These are phyloP conservation scores for Oryzias dopingdopingensis DNA, from an alignment of 2,797 vertebrate genomes.

Conservation along the genomic window DNA sequence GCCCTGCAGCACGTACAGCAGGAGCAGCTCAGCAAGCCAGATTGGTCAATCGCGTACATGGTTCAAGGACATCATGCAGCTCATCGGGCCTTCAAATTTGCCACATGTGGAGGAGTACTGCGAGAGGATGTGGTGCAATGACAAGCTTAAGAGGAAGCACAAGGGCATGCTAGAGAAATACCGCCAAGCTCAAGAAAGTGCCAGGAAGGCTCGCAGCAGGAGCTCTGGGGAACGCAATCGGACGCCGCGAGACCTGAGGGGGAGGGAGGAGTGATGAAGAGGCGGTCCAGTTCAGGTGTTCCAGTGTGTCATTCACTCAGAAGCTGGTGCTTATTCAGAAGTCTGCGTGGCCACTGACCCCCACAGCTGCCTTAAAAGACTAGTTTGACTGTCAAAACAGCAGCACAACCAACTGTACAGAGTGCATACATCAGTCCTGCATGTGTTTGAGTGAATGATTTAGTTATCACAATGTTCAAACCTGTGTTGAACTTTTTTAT, in stretches of 20 bases:
- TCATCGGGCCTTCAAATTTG: constrained; percentile 84
- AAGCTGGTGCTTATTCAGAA: neutral
- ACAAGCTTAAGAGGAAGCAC: constrained; percentile 80
- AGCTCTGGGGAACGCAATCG: constrained; percentile 81
- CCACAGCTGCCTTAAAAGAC: neutral
- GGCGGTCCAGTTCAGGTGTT: neutral
- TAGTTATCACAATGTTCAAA: too few relatives aligned
- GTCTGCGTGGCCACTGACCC: neutral
- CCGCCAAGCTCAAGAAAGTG: constrained; percentile 79
- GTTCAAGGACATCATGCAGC: constrained; percentile 94
- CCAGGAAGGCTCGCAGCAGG: constrained; percentile 82
- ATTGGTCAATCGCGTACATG: constrained; percentile 73
- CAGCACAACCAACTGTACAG: neutral
- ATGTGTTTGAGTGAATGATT: neutral
- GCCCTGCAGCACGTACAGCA: constrained; percentile 62
- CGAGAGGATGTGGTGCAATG: constrained; percentile 88
- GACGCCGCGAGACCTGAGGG: constrained; percentile 79
- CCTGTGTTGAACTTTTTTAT: neutral
- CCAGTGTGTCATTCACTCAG: neutral
- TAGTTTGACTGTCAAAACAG: neutral
- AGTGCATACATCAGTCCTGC: neutral
- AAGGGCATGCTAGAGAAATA: constrained; percentile 87
- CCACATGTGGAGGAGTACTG: constrained; percentile 90
- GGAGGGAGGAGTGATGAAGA: constrained; percentile 34
- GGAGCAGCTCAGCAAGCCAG: constrained; percentile 54